Percentiles rank a stretch among this genome's conserved stretches.
These are phyloP conservation scores for Nezara viridula DNA, from an alignment of 2,888 invertebrate genomes.

Conservation along the genomic window DNA sequence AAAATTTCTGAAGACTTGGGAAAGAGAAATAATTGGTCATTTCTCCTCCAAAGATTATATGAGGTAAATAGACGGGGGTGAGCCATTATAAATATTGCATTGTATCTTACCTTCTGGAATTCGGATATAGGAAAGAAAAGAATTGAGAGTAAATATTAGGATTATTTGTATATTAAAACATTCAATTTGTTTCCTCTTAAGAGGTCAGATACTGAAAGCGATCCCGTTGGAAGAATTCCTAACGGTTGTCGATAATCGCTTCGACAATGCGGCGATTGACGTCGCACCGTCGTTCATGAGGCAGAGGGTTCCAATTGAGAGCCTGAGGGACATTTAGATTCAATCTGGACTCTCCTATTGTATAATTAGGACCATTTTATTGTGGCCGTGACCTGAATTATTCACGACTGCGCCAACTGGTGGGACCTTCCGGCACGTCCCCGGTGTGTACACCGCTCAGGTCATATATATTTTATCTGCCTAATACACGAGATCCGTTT, in stretches of 20 bases:
- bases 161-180: neutral
- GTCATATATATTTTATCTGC: neutral
- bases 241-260: neutral
- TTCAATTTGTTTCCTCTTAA: neutral
- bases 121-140: no score
- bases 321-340: slow-evolving; percentile 28
- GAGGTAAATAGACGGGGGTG: no score
- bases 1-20: no score
- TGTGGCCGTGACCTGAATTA: slow-evolving; percentile 49
- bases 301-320: neutral
- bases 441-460: neutral
- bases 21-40: no score
- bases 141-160: neutral
- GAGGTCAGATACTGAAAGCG: neutral
- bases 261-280: neutral
- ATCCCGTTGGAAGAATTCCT: neutral
- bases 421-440: slow-evolving; percentile 40
- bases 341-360: slow-evolving; percentile 45
- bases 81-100: no score
- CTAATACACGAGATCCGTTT: neutral
- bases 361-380: slow-evolving; percentile 50
- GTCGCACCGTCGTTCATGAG: neutral
- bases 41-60: no score
- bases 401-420: slow-evolving; percentile 26
- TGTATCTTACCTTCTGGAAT: no score